A percentile compares a stretch with the other conserved stretches of the same genome.
Evolutionary conservation across 2,888 invertebrate genomes (phyloP).

Genomic region (Nephrotoma flavescens): DNA sequence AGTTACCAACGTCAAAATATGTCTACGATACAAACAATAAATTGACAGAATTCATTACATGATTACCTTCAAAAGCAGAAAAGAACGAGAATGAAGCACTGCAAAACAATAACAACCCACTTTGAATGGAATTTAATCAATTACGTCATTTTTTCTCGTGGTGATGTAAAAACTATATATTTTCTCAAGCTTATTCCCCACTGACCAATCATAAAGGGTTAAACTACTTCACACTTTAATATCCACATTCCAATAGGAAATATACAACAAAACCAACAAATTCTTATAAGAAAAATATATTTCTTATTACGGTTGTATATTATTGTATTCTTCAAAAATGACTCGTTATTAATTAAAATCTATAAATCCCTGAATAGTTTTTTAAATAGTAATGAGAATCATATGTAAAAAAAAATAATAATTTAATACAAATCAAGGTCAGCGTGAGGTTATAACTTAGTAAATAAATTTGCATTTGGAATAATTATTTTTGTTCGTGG

Average conservation of each 20-base stretch:
- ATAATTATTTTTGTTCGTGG: not conserved
- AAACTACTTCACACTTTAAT: not conserved
- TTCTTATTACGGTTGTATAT: not conserved
- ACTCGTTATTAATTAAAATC: not conserved
- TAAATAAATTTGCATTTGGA: not conserved
- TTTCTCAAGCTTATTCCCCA: not conserved
- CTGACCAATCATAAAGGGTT: not conserved
- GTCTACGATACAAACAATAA: not conserved
- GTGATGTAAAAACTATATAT: not conserved
- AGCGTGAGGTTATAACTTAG: conserved; percentile 1
- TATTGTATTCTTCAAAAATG: not conserved
- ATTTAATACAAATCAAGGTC: conserved; percentile 4
- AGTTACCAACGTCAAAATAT: not conserved
- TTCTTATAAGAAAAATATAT: not conserved
- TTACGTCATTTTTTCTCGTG: not conserved
- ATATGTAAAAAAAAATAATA: not conserved
- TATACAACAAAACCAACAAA: not conserved
- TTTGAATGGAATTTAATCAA: not conserved
- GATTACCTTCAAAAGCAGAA: not conserved
- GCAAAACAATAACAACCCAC: not conserved
- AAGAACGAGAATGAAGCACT: not conserved
- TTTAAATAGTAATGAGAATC: not conserved
- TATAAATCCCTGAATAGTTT: not conserved
- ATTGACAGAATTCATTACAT: not conserved
- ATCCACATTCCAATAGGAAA: not conserved